A percentile compares a stretch with the other conserved stretches of the same genome.
These are phyloP conservation scores for Phyto melanocephala DNA, from an alignment of 2,888 invertebrate genomes.

Conservation along the genomic window DNA sequence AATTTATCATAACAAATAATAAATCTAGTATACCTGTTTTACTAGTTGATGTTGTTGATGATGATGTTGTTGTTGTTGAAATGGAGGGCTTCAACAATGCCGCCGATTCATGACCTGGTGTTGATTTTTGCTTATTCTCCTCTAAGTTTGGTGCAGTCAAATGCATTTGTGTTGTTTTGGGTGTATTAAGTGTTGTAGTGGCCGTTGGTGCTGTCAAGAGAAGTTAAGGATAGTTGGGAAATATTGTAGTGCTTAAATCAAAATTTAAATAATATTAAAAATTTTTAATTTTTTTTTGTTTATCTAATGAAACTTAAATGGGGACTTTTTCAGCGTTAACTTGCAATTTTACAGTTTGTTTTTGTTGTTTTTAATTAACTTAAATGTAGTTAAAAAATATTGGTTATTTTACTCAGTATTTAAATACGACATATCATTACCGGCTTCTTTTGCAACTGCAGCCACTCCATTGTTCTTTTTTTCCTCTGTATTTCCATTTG, in stretches of 20 bases:
- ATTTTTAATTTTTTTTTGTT: conserved; percentile 64
- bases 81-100: conserved; percentile 64
- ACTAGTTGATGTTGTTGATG: no score
- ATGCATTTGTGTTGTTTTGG: not conserved
- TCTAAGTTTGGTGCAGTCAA: not conserved
- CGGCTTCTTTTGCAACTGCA: conserved; percentile 62
- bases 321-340: no score
- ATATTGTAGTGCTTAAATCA: conserved; percentile 47
- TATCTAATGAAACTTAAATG: not conserved
- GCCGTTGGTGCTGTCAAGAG: conserved; percentile 59
- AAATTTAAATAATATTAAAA: conserved; percentile 36
- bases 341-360: no score
- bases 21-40: conserved; percentile 68
- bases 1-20: not conserved
- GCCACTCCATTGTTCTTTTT: not conserved
- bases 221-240: conserved; percentile 45
- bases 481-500: conserved; percentile 12
- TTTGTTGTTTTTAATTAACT: no score
- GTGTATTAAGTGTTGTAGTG: not conserved
- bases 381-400: conserved; percentile 15
- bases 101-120: conserved; percentile 68
- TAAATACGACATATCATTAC: conserved; percentile 73
- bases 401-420: not conserved
- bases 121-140: conserved; percentile 65
- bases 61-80: conserved; percentile 61